Evolutionary conservation across 37 sponge, comb jelly and placozoan species (phyloP), one percentile per base, ranked within the genome.

Genomic region (Halisarca cf. caerulea): DNA sequence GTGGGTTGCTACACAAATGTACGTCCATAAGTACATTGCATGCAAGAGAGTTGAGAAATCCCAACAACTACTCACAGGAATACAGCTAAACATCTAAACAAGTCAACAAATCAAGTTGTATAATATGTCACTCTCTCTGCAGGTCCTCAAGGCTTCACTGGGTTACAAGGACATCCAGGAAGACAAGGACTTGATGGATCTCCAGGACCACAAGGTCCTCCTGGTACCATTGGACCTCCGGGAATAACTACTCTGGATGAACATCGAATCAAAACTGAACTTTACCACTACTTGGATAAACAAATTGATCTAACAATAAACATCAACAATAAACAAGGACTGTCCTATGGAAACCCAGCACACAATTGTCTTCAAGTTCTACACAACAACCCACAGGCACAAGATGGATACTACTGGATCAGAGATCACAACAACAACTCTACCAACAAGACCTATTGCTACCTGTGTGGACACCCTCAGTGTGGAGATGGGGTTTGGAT

Each of bases 401-500:
- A n/a, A n/a, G 36, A 74, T 40, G 77, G 77, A 21, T 23, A 20
- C 20, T 74, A 74, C 24, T 74, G 77, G 77, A 38, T 74, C 21
- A 33, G 77, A n/a, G 25, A 43, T 25, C 24, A 15, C 1, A 23
- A 1, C 2, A n/a, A 40, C 45, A 43, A 74, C 37, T 18, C 71
- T 21, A 34, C 37, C 37, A 34, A 11, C 35, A 69, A 69, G 33
- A 36, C 33, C 3, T 69, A 69, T 6, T 69, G 71, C 71, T 69
- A 28, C 3, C 71, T 15, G 5, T 34, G 37, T 3, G 71, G 71
- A 34, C 71, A 69, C 71, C 37, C 36, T 20, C 18, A 32, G 35
- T 69, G 71, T 15, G 71, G 71, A 1, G 71, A 69, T 32, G 71
- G 71, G 71, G 71, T 69, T 20, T 69, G 71, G 71, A 69, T 69